Percentiles rank a stretch among this genome's conserved stretches.
phyloP scores from a whole-genome alignment of 2,888 invertebrate genomes.

The Dascillus cervinus region DNA sequence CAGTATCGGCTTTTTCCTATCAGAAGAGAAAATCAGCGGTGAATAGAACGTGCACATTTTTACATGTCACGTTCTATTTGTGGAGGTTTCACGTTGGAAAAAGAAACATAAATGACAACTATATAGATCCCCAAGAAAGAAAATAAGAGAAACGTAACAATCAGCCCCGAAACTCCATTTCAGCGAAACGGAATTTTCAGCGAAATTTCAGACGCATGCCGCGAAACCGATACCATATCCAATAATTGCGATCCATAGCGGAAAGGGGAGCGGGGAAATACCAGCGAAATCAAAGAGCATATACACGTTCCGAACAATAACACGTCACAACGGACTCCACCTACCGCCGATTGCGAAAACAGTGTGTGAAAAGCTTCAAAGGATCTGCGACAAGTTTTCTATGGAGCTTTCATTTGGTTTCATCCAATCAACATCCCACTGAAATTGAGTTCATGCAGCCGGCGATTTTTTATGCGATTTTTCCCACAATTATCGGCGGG shows the following conservation, averaged over 20 bases:
- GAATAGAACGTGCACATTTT: too few relatives aligned
- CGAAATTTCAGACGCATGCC: conserved; percentile 14
- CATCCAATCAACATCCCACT: background rate
- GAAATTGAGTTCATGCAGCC: conserved; percentile 2
- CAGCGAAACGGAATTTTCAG: conserved; percentile 22
- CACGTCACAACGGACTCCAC: background rate
- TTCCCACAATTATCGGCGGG: too few relatives aligned
- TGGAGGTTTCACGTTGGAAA: too few relatives aligned
- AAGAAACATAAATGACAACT: conserved; percentile 24
- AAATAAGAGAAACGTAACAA: conserved; percentile 22
- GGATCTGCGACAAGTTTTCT: background rate
- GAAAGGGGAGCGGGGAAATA: conserved; percentile 11
- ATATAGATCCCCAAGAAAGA: conserved; percentile 18
- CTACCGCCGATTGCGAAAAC: background rate
- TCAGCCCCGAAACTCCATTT: conserved; percentile 17
- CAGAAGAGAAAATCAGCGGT: too few relatives aligned
- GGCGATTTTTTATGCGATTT: too few relatives aligned
- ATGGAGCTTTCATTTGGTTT: background rate
- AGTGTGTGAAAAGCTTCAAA: background rate
- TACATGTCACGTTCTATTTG: too few relatives aligned
- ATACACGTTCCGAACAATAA: conserved; percentile 2
- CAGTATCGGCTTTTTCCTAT: too few relatives aligned
- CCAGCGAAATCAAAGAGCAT: conserved; percentile 10
- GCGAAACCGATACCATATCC: conserved; percentile 14
- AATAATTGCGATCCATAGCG: conserved; percentile 17